These are phyloP conservation scores for Xanthorhoe designata DNA, from an alignment of 2,888 invertebrate genomes.

Conservation along the genomic window DNA sequence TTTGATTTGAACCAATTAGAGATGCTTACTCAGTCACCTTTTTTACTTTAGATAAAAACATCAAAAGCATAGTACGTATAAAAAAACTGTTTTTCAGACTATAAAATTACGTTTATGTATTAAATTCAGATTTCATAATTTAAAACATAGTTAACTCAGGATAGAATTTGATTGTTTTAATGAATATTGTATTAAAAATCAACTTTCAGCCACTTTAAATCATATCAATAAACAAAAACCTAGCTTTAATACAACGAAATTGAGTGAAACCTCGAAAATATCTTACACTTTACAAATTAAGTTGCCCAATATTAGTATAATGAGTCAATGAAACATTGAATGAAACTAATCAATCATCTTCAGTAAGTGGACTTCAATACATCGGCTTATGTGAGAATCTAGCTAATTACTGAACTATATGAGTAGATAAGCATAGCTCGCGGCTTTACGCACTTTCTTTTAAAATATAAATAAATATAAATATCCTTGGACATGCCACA, in stretches of 20 bases:
- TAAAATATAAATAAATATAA: no score
- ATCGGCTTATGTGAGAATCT: constrained; percentile 27
- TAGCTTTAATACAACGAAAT: no score
- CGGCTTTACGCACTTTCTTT: neutral
- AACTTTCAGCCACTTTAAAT: no score
- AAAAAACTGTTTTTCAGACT: no score
- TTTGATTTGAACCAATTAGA: constrained; percentile 83
- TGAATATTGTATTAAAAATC: no score
- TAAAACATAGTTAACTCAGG: no score
- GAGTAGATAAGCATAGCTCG: neutral
- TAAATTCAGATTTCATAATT: no score
- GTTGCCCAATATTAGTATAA: constrained; percentile 35
- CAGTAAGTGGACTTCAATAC: constrained; percentile 11
- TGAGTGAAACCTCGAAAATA: constrained; percentile 6
- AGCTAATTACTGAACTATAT: constrained; percentile 29
- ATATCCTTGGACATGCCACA: no score
- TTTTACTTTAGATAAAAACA: constrained; percentile 19
- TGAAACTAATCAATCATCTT: constrained; percentile 41
- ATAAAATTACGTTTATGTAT: no score
- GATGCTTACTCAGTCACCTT: constrained; percentile 75
- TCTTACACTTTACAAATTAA: constrained; percentile 37
- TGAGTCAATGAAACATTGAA: constrained; percentile 27
- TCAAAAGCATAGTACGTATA: no score
- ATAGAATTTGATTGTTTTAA: no score
- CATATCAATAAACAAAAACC: no score